phyloP scores from a whole-genome alignment of 2,797 vertebrate genomes.

The Phalloptychus januarius region DNA sequence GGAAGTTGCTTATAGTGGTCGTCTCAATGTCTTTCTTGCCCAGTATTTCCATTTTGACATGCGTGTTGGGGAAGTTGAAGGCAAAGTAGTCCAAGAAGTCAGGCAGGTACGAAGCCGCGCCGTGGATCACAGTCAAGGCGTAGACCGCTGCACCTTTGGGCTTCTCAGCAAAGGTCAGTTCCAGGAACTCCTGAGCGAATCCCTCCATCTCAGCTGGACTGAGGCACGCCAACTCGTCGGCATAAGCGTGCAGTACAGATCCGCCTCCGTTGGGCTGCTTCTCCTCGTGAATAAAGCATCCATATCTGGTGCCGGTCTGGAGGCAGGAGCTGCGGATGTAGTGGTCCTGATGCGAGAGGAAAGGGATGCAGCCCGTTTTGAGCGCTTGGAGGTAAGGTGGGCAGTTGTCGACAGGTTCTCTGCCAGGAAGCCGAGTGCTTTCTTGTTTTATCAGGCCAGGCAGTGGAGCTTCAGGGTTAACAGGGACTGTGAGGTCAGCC shows the following conservation, averaged over 20 bases:
- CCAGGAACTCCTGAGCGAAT: constrained; percentile 93
- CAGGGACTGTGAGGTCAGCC: constrained; percentile 68
- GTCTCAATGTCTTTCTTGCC: constrained; percentile 99
- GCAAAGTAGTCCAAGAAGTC: constrained; percentile 99
- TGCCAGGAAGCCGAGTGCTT: constrained; percentile 74
- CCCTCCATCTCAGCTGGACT: constrained; percentile 90
- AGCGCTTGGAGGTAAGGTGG: constrained; percentile 71
- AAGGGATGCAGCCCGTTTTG: constrained; percentile 85
- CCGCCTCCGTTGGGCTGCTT: constrained; percentile 95
- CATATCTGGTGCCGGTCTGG: constrained; percentile 88
- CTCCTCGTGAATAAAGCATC: constrained; percentile 94
- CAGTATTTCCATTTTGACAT: constrained; percentile 98
- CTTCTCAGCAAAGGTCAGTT: constrained; percentile 91
- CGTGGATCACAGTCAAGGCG: constrained; percentile 93
- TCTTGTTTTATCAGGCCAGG: constrained; percentile 82
- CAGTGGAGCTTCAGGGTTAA: constrained; percentile 62
- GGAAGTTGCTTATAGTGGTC: constrained; percentile 97
- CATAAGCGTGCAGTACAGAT: constrained; percentile 92
- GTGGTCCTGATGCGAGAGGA: constrained; percentile 95
- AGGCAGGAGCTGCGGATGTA: constrained; percentile 92
- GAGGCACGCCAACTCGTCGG: constrained; percentile 93
- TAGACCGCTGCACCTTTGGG: constrained; percentile 90
- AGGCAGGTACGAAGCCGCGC: constrained; percentile 93
- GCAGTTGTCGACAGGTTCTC: constrained; percentile 74
- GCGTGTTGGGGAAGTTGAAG: constrained; percentile 98